A percentile compares a stretch with the other conserved stretches of the same genome.
Evolutionary conservation across 2,113 vertebrate genomes (phyloP).

Genomic region (Anser cygnoides): DNA sequence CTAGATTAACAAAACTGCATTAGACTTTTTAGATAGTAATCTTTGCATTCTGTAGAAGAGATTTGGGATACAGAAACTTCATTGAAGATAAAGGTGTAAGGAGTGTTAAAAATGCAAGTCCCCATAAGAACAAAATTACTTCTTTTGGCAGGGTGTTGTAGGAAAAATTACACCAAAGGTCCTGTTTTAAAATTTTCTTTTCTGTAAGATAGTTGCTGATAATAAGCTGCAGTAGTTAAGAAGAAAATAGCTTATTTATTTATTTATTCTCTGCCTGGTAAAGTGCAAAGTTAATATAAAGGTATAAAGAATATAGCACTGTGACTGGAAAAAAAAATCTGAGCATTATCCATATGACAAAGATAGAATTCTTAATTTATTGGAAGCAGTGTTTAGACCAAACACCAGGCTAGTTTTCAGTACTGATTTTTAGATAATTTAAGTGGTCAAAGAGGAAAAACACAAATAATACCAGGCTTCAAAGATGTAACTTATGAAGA

Average conservation of each 20-base stretch:
- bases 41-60: constrained; percentile 47
- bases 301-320: not conserved
- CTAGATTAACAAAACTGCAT: constrained; percentile 36
- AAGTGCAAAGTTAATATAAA: not conserved
- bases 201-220: not conserved
- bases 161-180: not conserved
- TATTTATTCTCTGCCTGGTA: not conserved
- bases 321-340: too few relatives aligned
- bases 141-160: not conserved
- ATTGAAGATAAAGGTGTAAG: constrained; percentile 49
- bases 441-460: not conserved
- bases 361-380: not conserved
- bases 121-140: not conserved
- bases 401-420: not conserved
- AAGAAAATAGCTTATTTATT: not conserved
- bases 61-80: constrained; percentile 37
- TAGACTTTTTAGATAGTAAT: constrained; percentile 45
- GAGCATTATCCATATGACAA: not conserved
- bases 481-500: constrained; percentile 1
- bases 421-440: not conserved
- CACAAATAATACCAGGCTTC: not conserved
- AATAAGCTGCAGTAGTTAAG: not conserved
- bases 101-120: constrained; percentile 24
- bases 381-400: not conserved
- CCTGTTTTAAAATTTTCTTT: not conserved